phyloP scores from a whole-genome alignment of 1,140 invertebrate species.

The Apis cerana region DNA sequence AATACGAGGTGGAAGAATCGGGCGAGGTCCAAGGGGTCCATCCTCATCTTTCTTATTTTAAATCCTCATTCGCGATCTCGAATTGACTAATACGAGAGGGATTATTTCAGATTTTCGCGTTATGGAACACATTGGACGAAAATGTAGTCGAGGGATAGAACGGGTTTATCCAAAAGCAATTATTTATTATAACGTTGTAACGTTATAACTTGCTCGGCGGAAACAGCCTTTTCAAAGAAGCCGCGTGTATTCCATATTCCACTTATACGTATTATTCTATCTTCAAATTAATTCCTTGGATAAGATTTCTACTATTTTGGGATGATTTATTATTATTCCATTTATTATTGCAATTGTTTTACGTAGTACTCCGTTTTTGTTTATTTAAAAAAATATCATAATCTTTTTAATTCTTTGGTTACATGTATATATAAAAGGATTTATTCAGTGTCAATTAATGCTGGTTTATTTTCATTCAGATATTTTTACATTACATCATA shows the following conservation, averaged over 20 bases:
- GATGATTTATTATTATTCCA: not conserved
- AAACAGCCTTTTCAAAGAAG: slow-evolving; percentile 9
- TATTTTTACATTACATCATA: too few relatives aligned
- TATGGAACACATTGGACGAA: slow-evolving; percentile 15
- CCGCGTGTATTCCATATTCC: not conserved
- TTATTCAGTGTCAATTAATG: too few relatives aligned
- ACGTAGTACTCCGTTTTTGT: too few relatives aligned
- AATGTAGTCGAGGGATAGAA: slow-evolving; percentile 29
- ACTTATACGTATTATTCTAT: not conserved
- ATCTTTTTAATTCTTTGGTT: too few relatives aligned
- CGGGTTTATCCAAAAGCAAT: slow-evolving; percentile 41
- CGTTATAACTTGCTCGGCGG: too few relatives aligned
- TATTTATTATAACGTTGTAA: slow-evolving; percentile 34
- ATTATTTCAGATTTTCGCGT: slow-evolving; percentile 38
- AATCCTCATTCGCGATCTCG: slow-evolving; percentile 42
- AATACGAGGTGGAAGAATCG: slow-evolving; percentile 60
- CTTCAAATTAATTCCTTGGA: not conserved
- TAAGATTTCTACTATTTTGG: not conserved
- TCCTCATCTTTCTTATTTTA: slow-evolving; percentile 38
- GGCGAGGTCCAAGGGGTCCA: slow-evolving; percentile 17
- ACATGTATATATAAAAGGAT: too few relatives aligned
- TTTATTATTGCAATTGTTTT: not conserved
- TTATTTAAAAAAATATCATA: too few relatives aligned
- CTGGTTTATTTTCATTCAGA: too few relatives aligned
- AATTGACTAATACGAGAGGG: slow-evolving; percentile 18